A percentile compares a stretch with the other conserved stretches of the same genome.
These are phyloP conservation scores for Enteromius treurensis DNA, from an alignment of 2,797 vertebrate genomes.

Conservation along the genomic window DNA sequence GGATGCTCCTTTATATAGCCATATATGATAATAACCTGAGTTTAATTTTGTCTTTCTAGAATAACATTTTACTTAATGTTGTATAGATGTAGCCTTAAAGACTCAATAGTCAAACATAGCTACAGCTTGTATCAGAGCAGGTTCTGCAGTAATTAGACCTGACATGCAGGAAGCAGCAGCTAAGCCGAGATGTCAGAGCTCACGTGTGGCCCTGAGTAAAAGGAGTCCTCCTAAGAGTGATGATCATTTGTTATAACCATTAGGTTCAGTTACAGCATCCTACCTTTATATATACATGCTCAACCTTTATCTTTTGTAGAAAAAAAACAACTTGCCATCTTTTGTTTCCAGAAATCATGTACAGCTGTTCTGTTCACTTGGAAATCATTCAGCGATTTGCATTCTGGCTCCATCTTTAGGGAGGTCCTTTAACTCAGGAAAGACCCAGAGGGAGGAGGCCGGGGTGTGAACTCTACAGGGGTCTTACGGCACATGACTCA, in stretches of 20 bases:
- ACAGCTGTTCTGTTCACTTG: background rate
- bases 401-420: background rate
- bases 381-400: background rate
- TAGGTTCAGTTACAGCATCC: background rate
- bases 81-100: background rate
- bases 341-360: background rate
- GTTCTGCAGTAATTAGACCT: conserved; percentile 64
- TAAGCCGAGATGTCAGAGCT: conserved; percentile 63
- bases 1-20: background rate
- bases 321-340: background rate
- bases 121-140: conserved; percentile 56
- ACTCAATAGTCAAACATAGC: conserved; percentile 1
- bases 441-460: conserved; percentile 5
- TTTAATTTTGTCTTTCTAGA: background rate
- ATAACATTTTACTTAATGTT: background rate
- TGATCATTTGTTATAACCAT: background rate
- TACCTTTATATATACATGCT: background rate
- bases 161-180: conserved; percentile 57
- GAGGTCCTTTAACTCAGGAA: conserved; percentile 26
- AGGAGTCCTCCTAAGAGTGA: conserved; percentile 54
- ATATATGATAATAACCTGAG: background rate
- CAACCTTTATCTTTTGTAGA: too few species aligned
- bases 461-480: conserved; percentile 9
- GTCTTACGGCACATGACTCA: conserved; percentile 65
- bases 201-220: conserved; percentile 66